Conservation (phyloP, 2,797 vertebrate genomes). For the Spinus pinus region DNA sequence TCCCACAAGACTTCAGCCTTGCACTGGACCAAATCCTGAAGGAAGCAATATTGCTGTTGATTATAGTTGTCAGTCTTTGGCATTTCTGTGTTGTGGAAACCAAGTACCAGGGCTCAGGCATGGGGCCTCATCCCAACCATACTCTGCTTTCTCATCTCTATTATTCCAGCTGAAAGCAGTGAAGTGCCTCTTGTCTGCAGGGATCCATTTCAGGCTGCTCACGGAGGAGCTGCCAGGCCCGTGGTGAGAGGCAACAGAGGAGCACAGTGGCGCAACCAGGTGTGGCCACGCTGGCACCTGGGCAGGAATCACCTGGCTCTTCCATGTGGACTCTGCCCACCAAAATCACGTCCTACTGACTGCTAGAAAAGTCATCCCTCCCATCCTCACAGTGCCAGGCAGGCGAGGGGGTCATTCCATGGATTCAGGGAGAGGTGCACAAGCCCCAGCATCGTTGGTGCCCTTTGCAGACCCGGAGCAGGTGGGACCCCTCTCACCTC, state of each 20-base stretch:
- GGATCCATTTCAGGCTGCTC: background rate
- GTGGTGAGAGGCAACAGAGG: background rate
- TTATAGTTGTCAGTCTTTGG: background rate
- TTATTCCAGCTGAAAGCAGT: background rate
- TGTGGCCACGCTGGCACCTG: rapidly evolving
- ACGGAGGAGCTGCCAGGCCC: background rate
- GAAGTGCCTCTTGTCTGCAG: background rate
- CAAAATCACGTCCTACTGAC: rapidly evolving
- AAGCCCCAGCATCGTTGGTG: rapidly evolving
- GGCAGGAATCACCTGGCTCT: background rate
- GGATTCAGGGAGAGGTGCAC: background rate
- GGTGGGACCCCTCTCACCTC: background rate
- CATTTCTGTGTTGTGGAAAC: conserved; percentile 8
- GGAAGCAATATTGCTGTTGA: background rate
- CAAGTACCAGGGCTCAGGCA: background rate
- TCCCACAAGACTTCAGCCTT: background rate
- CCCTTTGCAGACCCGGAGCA: background rate
- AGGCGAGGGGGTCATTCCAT: background rate
- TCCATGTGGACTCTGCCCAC: background rate
- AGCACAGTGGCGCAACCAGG: rapidly evolving
- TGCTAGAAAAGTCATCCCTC: background rate
- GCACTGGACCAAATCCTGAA: background rate
- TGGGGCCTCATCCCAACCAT: background rate
- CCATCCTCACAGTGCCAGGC: rapidly evolving
- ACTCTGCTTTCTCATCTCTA: background rate